These are phyloP conservation scores for Myiotriccus ornatus DNA, from an alignment of 2,797 vertebrate genomes.

Conservation along the genomic window DNA sequence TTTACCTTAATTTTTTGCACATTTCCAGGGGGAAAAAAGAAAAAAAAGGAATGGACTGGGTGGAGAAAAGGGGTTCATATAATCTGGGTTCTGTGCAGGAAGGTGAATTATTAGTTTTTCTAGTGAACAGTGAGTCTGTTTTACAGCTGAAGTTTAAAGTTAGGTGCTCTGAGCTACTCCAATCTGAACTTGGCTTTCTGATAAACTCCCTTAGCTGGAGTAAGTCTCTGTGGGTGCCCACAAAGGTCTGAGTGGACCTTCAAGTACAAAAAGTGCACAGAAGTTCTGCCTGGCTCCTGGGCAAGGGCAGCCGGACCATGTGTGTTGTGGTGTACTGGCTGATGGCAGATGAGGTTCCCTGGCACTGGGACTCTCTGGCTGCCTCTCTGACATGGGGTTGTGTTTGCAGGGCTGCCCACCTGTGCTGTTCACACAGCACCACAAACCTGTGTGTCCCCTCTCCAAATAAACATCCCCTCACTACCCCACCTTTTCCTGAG, in stretches of 20 bases:
- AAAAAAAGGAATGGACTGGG: neutral
- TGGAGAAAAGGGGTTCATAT: neutral
- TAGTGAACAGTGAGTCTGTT: neutral
- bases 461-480: fast-evolving
- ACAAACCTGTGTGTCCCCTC: neutral
- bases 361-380: neutral
- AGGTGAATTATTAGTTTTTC: neutral
- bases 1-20: neutral
- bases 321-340: neutral
- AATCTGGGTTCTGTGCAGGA: neutral
- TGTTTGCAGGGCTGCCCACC: neutral
- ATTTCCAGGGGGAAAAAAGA: neutral
- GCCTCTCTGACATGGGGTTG: neutral
- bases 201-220: neutral
- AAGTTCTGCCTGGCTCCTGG: neutral
- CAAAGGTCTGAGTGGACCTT: fast-evolving
- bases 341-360: neutral
- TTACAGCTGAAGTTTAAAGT: neutral
- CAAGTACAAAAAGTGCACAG: neutral
- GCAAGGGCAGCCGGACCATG: neutral
- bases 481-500: neutral
- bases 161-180: neutral
- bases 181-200: neutral
- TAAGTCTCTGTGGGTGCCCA: neutral
- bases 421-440: neutral